These are phyloP conservation scores for Unio delphinus DNA, from an alignment of 2,888 invertebrate genomes.

Conservation along the genomic window DNA sequence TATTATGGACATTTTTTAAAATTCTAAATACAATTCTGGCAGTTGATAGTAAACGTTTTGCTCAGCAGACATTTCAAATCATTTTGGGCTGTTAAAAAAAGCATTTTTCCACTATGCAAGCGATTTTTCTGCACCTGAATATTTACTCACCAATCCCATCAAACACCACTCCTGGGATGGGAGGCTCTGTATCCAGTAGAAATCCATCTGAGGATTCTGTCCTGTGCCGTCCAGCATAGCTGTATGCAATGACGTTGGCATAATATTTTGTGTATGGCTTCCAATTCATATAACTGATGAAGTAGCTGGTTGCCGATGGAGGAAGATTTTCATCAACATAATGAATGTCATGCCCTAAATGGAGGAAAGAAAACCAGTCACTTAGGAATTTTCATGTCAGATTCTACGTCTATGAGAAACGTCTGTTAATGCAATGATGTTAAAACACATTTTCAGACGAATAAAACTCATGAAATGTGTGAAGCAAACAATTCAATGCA, in stretches of 20 bases:
- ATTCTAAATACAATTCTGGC: too few species aligned
- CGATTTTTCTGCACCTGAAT: conserved; percentile 6
- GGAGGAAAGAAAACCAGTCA: not conserved
- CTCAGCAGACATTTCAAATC: conserved; percentile 1
- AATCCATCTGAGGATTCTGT: conserved; percentile 28
- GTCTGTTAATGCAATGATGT: too few species aligned
- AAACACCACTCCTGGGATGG: conserved; percentile 17
- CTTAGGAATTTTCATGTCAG: not conserved
- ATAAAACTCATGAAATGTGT: too few species aligned
- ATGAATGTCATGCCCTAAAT: conserved; percentile 23
- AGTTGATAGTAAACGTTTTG: not conserved
- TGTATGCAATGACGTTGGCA: conserved; percentile 20
- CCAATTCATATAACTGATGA: conserved; percentile 10
- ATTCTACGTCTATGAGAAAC: too few species aligned
- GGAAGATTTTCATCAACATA: conserved; percentile 7
- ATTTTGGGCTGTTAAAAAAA: not conserved
- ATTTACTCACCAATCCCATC: conserved; percentile 18
- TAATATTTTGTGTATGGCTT: conserved; percentile 20
- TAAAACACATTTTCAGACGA: too few species aligned
- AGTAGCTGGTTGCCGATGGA: conserved; percentile 1
- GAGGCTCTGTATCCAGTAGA: conserved; percentile 24
- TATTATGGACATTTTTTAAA: too few species aligned
- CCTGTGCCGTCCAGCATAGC: conserved; percentile 22
- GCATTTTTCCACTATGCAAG: not conserved
- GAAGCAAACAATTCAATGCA: too few species aligned